A percentile compares a stretch with the other conserved stretches of the same genome.
Conservation (phyloP, 2,888 invertebrate genomes). For the Fragum sueziense region DNA sequence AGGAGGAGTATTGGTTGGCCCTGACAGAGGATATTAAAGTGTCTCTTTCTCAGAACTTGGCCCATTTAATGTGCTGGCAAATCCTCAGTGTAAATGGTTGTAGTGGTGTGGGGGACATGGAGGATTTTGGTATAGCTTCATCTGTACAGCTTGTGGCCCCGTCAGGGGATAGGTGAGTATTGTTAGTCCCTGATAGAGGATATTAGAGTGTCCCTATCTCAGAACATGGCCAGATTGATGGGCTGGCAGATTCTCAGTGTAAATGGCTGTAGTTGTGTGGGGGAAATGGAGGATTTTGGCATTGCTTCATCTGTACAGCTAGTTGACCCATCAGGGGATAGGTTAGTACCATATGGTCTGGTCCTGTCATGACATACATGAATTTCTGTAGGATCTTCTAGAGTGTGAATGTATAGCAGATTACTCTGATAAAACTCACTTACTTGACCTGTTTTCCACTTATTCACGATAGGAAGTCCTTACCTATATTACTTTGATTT, state of each 20-base stretch:
- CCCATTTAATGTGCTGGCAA: constrained; percentile 98
- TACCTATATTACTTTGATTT: too few species aligned
- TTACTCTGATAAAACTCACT: too few species aligned
- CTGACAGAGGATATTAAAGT: too few species aligned
- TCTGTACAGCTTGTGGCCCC: constrained; percentile 95
- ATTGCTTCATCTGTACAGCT: constrained; percentile 96
- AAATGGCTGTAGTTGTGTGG: constrained; percentile 91
- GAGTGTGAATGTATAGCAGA: too few species aligned
- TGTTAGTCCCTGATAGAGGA: neutral
- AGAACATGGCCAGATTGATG: constrained; percentile 95
- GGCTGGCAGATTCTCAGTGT: constrained; percentile 97
- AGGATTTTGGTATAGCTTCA: constrained; percentile 95
- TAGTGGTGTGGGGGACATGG: constrained; percentile 94
- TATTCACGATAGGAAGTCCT: too few species aligned
- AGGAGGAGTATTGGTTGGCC: too few species aligned
- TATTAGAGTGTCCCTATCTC: constrained; percentile 94
- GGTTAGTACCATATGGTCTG: too few species aligned
- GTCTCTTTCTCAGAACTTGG: constrained; percentile 93
- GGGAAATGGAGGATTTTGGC: constrained; percentile 94
- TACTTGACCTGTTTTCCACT: too few species aligned
- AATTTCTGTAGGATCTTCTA: too few species aligned
- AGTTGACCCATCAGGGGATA: constrained; percentile 93
- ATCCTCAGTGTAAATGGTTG: constrained; percentile 91
- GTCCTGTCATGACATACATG: too few species aligned
- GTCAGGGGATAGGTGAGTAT: constrained; percentile 87